Conservation (phyloP, 2,113 vertebrate species). For the Nettapus auritus region DNA sequence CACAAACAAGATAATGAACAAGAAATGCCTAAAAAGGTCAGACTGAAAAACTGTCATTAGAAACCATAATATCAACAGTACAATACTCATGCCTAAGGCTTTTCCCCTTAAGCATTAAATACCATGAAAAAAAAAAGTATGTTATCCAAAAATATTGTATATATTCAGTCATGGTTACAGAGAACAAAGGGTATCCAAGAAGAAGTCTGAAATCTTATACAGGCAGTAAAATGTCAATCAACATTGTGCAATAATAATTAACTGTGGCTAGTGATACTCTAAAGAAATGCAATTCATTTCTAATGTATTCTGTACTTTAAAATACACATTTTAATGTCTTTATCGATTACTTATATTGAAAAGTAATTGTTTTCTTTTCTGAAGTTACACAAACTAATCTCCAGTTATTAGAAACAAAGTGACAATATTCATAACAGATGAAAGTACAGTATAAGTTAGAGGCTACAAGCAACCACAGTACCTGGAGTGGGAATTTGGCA, state of each 20-base stretch:
- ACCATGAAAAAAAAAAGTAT: not conserved
- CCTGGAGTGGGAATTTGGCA: not conserved
- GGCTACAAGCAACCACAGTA: not conserved
- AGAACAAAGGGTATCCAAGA: constrained; percentile 31
- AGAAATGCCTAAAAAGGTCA: not conserved
- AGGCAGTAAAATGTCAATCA: constrained; percentile 37
- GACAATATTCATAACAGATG: not conserved
- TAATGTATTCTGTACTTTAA: constrained; percentile 39
- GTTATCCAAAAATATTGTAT: constrained; percentile 60
- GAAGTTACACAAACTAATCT: not conserved
- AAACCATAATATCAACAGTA: constrained; percentile 39
- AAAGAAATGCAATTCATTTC: constrained; percentile 44
- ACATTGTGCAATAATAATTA: constrained; percentile 55
- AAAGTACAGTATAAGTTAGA: not conserved
- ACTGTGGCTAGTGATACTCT: constrained; percentile 16
- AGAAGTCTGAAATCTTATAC: constrained; percentile 35
- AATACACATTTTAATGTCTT: constrained; percentile 15
- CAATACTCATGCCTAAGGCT: constrained; percentile 30
- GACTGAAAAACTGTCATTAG: constrained; percentile 50
- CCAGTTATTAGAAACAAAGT: not conserved
- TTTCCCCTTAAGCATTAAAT: constrained; percentile 50
- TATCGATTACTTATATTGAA: constrained; percentile 26
- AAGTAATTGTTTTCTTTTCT: not conserved
- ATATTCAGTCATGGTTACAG: constrained; percentile 38
- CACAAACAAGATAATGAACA: constrained; percentile 52